A percentile compares a stretch with the other conserved stretches of the same genome.
Evolutionary conservation across 1,140 invertebrate genomes (phyloP).

Genomic region (Charaxes varanes): DNA sequence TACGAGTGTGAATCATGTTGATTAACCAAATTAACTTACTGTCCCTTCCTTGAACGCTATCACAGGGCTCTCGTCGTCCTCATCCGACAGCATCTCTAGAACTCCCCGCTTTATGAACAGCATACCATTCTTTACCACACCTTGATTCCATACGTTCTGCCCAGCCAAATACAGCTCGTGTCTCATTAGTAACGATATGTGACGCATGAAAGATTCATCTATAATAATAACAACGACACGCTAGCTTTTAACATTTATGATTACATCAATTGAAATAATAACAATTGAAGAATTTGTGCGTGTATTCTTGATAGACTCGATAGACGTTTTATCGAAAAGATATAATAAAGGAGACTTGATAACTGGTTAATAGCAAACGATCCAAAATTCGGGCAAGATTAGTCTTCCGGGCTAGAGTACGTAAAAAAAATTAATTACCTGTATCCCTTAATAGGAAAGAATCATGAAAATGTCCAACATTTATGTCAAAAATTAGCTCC

Average conservation of each 20-base stretch:
- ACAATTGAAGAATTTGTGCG: too few species aligned
- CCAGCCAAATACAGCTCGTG: conserved; percentile 58
- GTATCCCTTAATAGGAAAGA: conserved; percentile 47
- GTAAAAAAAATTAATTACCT: conserved; percentile 25
- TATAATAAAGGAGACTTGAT: too few species aligned
- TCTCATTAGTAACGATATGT: conserved; percentile 50
- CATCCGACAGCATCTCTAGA: conserved; percentile 65
- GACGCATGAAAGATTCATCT: conserved; percentile 61
- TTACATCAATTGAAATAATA: not conserved
- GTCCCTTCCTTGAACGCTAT: conserved; percentile 65
- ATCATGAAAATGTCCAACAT: conserved; percentile 53
- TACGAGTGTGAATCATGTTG: too few species aligned
- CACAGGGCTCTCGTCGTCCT: conserved; percentile 67
- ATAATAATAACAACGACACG: conserved; percentile 8
- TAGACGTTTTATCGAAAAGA: too few species aligned
- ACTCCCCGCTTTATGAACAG: conserved; percentile 58
- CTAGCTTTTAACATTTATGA: too few species aligned
- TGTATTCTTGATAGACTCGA: too few species aligned
- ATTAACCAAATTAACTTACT: conserved; percentile 30
- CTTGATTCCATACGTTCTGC: conserved; percentile 56
- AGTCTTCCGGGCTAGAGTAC: too few species aligned
- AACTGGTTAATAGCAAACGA: too few species aligned
- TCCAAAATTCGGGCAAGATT: too few species aligned
- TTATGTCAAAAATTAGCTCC: conserved; percentile 65
- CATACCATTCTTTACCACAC: conserved; percentile 58